phyloP scores from a whole-genome alignment of 2,113 vertebrate species.

The Lathamus discolor region DNA sequence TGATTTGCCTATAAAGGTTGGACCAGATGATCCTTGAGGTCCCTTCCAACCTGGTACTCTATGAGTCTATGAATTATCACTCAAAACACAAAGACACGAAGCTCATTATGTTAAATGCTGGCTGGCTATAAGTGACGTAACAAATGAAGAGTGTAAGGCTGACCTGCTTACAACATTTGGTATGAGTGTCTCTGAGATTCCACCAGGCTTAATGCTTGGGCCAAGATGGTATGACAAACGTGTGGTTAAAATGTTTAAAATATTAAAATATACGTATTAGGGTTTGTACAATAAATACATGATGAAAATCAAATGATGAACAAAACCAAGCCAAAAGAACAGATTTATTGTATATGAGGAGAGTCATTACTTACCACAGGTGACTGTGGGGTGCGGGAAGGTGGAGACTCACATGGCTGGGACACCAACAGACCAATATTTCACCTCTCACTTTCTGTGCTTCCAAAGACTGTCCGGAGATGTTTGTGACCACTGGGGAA shows the following conservation, averaged over 20 bases:
- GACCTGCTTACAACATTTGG: neutral
- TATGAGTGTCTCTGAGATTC: neutral
- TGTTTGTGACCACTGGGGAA: neutral
- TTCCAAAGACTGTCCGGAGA: neutral
- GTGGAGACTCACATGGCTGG: accelerated
- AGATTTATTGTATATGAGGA: neutral
- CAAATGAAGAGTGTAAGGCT: accelerated
- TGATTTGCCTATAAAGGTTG: too few species aligned
- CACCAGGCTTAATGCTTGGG: accelerated
- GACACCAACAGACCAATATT: neutral
- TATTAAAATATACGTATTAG: neutral
- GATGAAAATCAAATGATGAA: neutral
- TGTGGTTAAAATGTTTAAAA: neutral
- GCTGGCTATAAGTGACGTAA: neutral
- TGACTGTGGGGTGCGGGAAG: neutral
- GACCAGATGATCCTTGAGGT: too few species aligned
- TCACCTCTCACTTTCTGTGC: neutral
- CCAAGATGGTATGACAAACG: neutral
- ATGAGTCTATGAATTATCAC: neutral
- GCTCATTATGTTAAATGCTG: neutral
- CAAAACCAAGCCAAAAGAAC: neutral
- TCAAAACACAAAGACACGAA: neutral
- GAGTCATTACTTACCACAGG: neutral
- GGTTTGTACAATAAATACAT: accelerated
- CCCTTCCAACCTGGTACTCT: too few species aligned